Evolutionary conservation across 2,888 invertebrate genomes (phyloP).

Genomic region (Seira ritae): DNA sequence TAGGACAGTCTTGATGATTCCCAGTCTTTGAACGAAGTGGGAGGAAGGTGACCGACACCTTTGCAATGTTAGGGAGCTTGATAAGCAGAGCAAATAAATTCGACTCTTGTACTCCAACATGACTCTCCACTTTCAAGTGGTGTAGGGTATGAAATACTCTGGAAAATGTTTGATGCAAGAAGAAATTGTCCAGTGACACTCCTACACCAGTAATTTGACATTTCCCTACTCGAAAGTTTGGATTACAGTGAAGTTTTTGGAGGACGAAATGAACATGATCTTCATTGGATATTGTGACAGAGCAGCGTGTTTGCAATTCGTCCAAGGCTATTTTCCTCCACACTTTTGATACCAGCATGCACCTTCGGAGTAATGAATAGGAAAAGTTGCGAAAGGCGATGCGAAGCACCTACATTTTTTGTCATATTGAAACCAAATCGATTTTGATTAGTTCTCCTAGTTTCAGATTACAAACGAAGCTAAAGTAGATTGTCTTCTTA

Average conservation of each 20-base stretch:
- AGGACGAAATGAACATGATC: constrained; percentile 16
- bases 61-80: constrained; percentile 30
- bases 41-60: constrained; percentile 25
- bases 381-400: constrained; percentile 14
- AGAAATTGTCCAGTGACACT: constrained; percentile 2
- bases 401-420: constrained; percentile 20
- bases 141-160: neutral
- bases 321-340: constrained; percentile 38
- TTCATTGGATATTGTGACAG: neutral
- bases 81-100: constrained; percentile 3
- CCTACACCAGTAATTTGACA: neutral
- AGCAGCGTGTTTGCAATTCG: constrained; percentile 28
- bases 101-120: neutral
- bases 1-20: no score
- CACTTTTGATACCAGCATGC: constrained; percentile 24
- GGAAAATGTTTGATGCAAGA: neutral
- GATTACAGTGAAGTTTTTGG: constrained; percentile 12
- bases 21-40: no score
- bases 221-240: constrained; percentile 31
- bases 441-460: no score
- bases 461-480: no score
- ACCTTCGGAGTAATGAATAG: constrained; percentile 16
- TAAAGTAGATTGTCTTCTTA: constrained; percentile 5
- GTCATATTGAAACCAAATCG: no score
- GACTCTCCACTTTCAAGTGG: constrained; percentile 23